Percentiles rank a stretch among this genome's conserved stretches.
Conservation (phyloP, 2,797 vertebrate species). For the Parauchenoglanis punctatus region DNA sequence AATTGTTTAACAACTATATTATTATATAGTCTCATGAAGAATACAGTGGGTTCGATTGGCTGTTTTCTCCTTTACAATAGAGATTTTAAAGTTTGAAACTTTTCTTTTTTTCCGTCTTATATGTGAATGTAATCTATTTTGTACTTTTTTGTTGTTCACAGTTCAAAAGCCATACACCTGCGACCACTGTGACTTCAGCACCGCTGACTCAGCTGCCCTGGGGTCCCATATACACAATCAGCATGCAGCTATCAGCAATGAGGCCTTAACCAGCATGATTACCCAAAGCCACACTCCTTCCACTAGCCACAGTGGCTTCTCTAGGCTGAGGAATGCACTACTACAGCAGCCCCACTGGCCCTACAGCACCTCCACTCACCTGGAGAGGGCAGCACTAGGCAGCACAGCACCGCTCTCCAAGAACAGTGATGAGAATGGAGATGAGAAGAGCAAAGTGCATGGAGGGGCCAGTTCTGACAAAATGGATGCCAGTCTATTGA, state of each 20-base stretch:
- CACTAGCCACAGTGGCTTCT: constrained; percentile 76
- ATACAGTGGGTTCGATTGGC: not conserved
- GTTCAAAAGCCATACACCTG: constrained; percentile 81
- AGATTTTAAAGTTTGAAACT: not conserved
- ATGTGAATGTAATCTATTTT: not conserved
- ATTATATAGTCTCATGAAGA: not conserved
- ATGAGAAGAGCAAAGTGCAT: constrained; percentile 60
- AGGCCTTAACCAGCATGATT: constrained; percentile 56
- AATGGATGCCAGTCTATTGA: constrained; percentile 65
- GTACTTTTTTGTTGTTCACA: constrained; percentile 58
- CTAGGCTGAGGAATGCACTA: constrained; percentile 71
- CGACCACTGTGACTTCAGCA: constrained; percentile 81
- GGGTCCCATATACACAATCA: constrained; percentile 73
- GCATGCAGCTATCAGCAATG: constrained; percentile 63
- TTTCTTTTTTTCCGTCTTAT: not conserved
- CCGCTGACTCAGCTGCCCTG: constrained; percentile 69
- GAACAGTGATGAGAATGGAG: constrained; percentile 46
- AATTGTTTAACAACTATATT: not conserved
- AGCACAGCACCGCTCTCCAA: constrained; percentile 46
- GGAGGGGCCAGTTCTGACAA: constrained; percentile 51
- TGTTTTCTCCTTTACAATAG: not conserved
- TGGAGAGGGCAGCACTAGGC: constrained; percentile 57
- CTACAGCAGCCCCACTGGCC: constrained; percentile 74
- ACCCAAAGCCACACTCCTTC: constrained; percentile 68
- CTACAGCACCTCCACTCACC: constrained; percentile 63